phyloP scores from a whole-genome alignment of 2,113 vertebrate species.

The Ameiurus melas region DNA sequence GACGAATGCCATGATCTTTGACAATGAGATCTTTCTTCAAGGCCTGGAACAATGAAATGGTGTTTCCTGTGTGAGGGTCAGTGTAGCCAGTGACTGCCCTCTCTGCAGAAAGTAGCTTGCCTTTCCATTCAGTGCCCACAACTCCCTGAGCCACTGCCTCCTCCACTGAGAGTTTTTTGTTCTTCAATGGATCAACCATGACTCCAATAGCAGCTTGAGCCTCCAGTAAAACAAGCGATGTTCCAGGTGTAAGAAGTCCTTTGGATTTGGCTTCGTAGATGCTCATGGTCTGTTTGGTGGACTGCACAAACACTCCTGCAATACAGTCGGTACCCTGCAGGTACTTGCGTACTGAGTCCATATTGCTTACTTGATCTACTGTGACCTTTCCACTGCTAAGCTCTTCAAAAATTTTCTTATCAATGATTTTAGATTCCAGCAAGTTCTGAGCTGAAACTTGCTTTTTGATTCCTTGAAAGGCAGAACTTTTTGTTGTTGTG shows the following conservation, averaged over 20 bases:
- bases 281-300: too few relatives aligned
- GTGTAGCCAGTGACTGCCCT: constrained; percentile 58
- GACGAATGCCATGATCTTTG: constrained; percentile 47
- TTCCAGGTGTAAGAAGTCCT: constrained; percentile 77
- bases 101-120: constrained; percentile 58
- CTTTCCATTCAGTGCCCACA: constrained; percentile 58
- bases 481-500: too few relatives aligned
- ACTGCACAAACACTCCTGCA: too few relatives aligned
- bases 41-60: constrained; percentile 66
- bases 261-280: constrained; percentile 45
- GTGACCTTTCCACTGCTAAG: too few relatives aligned
- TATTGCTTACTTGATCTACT: too few relatives aligned
- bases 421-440: too few relatives aligned
- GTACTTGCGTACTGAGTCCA: too few relatives aligned
- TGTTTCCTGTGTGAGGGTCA: constrained; percentile 57
- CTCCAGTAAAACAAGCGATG: constrained; percentile 82
- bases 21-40: constrained; percentile 64
- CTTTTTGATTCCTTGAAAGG: too few relatives aligned
- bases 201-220: constrained; percentile 85
- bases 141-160: constrained; percentile 69
- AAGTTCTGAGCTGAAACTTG: too few relatives aligned
- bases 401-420: too few relatives aligned
- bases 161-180: constrained; percentile 78
- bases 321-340: too few relatives aligned
- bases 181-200: constrained; percentile 78